Evolutionary conservation across 2,888 invertebrate genomes (phyloP), one percentile per base, ranked within the genome.

Genomic region (Rotaria socialis): DNA sequence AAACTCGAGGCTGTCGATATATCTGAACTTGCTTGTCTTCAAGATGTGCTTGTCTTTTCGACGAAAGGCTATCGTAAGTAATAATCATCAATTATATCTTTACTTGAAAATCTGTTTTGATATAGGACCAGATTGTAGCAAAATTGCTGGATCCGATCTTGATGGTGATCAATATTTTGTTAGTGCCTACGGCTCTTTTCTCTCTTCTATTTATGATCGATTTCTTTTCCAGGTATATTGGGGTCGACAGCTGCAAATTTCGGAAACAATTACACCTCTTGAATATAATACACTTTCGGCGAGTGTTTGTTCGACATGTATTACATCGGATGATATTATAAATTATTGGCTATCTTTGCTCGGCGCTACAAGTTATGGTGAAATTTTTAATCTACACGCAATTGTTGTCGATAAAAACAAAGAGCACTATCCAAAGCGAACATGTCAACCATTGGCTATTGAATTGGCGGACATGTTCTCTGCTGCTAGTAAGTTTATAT

Each of bases 161-260:
- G 75, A 80, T 80, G 75, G 75, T 80, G 75, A 80, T 80, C 10
- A 24, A n/a, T 80, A 80, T n/a, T 80, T 80, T 43, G 80, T 80
- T 47, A 75, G 24, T 47, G 6, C 43, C 47, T 19, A 24, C 1
- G 3, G 8, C 27, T 75, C 43, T 22, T 22, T 43, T 47, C 10
- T 43, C 4, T 35, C 35, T 35, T 47, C 24, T 3, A 52, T 52
- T 52, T 47, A 10, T 80, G 2, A 24, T n/a, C 50, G 80, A 75
- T 47, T 52, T 52, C 52, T 52, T 52, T 2, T 41, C 6, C 14
- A 80, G 80, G 80, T 80, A n/a, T 80, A 80, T 80, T 80, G 80
- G 80, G 80, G 80, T 10, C 4, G 8, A 47, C 47, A 80, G 19
- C 19, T 80, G 11, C 43, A 10, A 10, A 47, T 80, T 80, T 11